phyloP scores from a whole-genome alignment of 53 echinoderm and acorn worm genomes.

The Temnopleurus reevesii region DNA sequence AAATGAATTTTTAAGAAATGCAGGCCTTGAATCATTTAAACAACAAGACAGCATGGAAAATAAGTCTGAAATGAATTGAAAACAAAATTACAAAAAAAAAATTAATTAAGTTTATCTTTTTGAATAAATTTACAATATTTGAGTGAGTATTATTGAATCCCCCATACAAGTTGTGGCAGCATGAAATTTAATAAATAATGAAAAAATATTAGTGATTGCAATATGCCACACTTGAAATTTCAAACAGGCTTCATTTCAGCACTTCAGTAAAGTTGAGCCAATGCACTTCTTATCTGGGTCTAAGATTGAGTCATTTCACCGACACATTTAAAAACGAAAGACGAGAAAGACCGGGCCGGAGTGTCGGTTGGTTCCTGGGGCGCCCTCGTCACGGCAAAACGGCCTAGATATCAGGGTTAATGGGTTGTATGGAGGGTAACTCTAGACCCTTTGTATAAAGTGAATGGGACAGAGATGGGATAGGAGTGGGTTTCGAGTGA shows the following conservation, averaged over 20 bases:
- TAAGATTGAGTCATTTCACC: slow-evolving; percentile 17
- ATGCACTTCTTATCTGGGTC: slow-evolving; percentile 10
- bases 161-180: too few relatives aligned
- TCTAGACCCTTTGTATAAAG: background rate
- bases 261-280: background rate
- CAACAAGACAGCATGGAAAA: too few relatives aligned
- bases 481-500: slow-evolving; percentile 3
- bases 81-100: too few relatives aligned
- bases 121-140: too few relatives aligned
- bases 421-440: background rate
- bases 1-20: too few relatives aligned
- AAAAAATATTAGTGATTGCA: too few relatives aligned
- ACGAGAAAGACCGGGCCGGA: background rate
- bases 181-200: too few relatives aligned
- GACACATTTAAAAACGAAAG: background rate
- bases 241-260: background rate
- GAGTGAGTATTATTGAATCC: too few relatives aligned
- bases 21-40: too few relatives aligned
- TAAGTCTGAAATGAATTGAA: too few relatives aligned
- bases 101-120: too few relatives aligned
- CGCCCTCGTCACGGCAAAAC: background rate
- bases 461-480: background rate
- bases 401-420: slow-evolving; percentile 31
- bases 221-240: background rate
- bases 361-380: background rate